Conservation (phyloP, 2,888 invertebrate genomes). For the Pardosa pseudoannulata region DNA sequence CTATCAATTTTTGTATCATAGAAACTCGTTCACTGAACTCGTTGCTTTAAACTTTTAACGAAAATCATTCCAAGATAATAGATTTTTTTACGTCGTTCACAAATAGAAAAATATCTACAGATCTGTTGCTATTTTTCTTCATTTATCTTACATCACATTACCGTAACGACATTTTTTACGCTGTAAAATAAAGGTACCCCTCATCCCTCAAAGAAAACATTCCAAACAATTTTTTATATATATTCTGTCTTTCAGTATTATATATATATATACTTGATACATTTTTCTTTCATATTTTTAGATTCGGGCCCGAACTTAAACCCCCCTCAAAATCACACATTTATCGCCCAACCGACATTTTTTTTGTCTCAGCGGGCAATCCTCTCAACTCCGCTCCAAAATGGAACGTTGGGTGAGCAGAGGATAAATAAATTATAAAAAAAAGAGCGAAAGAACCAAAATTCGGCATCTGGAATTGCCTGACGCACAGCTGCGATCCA, state of each 20-base stretch:
- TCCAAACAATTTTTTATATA: too few relatives aligned
- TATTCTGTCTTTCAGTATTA: not conserved
- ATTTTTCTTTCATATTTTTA: not conserved
- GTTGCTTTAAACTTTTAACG: not conserved
- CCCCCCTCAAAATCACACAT: conserved; percentile 37
- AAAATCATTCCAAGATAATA: not conserved
- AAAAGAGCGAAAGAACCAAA: conserved; percentile 9
- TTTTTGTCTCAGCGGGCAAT: conserved; percentile 29
- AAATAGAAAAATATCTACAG: not conserved
- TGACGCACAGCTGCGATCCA: conserved; percentile 57
- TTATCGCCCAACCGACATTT: conserved; percentile 47
- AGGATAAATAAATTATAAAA: conserved; percentile 20
- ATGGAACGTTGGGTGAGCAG: not conserved
- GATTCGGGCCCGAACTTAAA: not conserved
- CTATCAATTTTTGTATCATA: not conserved
- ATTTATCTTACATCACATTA: not conserved
- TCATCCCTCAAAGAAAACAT: too few relatives aligned
- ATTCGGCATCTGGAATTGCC: conserved; percentile 51
- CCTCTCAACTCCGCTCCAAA: conserved; percentile 11
- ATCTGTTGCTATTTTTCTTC: not conserved
- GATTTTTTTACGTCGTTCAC: not conserved
- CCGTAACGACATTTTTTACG: not conserved
- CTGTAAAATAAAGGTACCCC: too few relatives aligned
- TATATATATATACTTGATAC: not conserved
- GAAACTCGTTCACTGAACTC: not conserved